Base-by-base conservation (phyloP, 2,888 invertebrate genomes). In the Aphidoletes aphidimyza region DNA sequence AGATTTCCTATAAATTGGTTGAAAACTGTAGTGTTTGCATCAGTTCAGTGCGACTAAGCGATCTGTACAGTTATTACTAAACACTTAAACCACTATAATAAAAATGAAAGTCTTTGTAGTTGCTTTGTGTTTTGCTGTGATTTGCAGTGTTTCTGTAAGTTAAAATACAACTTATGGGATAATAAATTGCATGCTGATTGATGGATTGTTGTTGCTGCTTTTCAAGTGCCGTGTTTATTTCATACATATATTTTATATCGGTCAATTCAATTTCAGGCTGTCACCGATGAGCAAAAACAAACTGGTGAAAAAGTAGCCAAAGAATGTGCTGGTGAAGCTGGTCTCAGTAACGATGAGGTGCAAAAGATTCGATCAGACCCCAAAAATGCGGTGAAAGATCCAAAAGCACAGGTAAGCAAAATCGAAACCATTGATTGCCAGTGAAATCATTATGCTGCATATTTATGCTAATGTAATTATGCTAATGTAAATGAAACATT, bases 281-380 rank as follows among this genome's bases (percentile, higher is more conserved):
- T 86, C 8, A 85, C 86, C 0, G 88, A 88, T 0, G 89, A 89
- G 85, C 89, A 89, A 85, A 88, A 87, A 86, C 87, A 86, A 0
- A 87, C 86, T 84, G 88, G 86, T 0, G 86, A 86, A 22, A 86
- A 85, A 22, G 78, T 86, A 69, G 87, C 85, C 0, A 85, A 84
- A 0, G 87, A 86, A 0, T 89, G 89, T 84, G 78, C 86, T n/a
- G 84, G 86, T 17, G 86, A 88, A 85, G 87, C 87, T 83, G 87
- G 87, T 9, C n/a, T 87, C 37, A 86, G 86, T 84, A 86, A 87
- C 85, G 88, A 88, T 2, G 88, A 88, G 47, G 88, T 81, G 81
- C 36, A 36, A 36, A 81, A 81, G n/a, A 36, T 81, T 81, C 81
- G 81, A 2, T n/a, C 37, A n/a, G n/a, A 81, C 14, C 81, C 81